Percentiles rank a stretch among this genome's conserved stretches.
These are phyloP conservation scores for Gouania willdenowi DNA, from an alignment of 2,797 vertebrate species.

Conservation along the genomic window DNA sequence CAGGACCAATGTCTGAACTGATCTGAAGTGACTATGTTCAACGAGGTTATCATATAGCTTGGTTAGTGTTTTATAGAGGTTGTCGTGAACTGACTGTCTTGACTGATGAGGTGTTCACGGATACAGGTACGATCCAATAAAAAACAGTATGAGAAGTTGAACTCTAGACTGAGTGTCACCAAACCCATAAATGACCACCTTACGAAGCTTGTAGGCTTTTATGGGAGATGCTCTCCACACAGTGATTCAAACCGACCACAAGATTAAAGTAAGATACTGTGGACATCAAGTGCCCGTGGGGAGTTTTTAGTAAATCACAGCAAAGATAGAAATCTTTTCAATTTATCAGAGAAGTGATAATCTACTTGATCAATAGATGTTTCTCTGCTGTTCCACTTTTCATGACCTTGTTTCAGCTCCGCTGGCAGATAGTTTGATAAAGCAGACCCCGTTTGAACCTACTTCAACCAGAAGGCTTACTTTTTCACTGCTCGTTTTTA, in stretches of 20 bases:
- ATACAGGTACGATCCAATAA: no score
- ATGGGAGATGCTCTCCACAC: background rate
- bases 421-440: slow-evolving; percentile 22
- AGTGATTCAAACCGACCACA: background rate
- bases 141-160: no score
- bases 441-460: slow-evolving; percentile 1
- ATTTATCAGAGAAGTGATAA: slow-evolving; percentile 25
- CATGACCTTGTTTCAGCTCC: slow-evolving; percentile 6
- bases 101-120: no score
- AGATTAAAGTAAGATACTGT: slow-evolving; percentile 7
- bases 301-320: slow-evolving; percentile 7
- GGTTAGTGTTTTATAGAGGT: no score
- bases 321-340: slow-evolving; percentile 17
- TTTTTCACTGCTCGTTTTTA: slow-evolving; percentile 2
- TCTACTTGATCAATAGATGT: slow-evolving; percentile 18
- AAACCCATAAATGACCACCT: background rate
- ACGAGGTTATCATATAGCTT: no score
- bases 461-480: background rate
- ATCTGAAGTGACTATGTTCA: no score
- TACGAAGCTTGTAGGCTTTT: background rate
- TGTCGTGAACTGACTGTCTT: no score
- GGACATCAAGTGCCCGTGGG: background rate
- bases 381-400: slow-evolving; percentile 1
- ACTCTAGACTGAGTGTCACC: slow-evolving; percentile 3
- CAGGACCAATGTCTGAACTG: no score